A percentile compares a stretch with the other conserved stretches of the same genome.
Conservation (phyloP, 2,888 invertebrate genomes). For the Heliconius cydno region DNA sequence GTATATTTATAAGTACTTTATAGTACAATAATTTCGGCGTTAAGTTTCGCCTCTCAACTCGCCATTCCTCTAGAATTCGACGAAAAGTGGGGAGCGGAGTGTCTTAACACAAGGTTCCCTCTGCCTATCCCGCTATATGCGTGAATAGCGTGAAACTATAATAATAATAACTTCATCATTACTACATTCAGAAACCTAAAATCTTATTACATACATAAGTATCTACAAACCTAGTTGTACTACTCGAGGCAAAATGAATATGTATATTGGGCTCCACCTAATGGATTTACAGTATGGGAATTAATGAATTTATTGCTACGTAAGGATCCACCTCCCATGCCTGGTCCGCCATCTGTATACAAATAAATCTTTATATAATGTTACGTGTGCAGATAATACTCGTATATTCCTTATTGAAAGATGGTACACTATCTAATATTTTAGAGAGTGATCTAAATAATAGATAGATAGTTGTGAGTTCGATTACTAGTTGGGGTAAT, state of each 20-base stretch:
- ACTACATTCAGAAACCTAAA: background rate
- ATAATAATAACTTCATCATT: background rate
- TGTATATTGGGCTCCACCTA: conserved; percentile 40
- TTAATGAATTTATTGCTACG: conserved; percentile 41
- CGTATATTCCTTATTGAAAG: background rate
- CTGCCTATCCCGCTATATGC: background rate
- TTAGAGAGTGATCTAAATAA: background rate
- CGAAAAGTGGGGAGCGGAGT: background rate
- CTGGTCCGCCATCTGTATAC: conserved; percentile 29
- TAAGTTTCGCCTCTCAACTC: background rate
- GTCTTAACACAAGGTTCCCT: background rate
- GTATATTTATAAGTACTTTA: no score
- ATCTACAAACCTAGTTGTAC: background rate
- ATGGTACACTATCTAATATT: background rate
- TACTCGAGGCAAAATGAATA: conserved; percentile 33
- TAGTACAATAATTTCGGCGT: background rate
- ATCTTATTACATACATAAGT: background rate
- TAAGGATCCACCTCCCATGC: conserved; percentile 10
- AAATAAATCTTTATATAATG: conserved; percentile 30
- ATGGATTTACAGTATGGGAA: conserved; percentile 38
- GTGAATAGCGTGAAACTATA: background rate
- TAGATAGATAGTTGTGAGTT: background rate
- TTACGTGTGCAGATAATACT: background rate
- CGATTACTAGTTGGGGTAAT: background rate
- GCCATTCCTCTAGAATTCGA: background rate